Evolutionary conservation across 2,888 invertebrate genomes (phyloP), one percentile per base, ranked within the genome.

Genomic region (Brassicogethes aeneus): DNA sequence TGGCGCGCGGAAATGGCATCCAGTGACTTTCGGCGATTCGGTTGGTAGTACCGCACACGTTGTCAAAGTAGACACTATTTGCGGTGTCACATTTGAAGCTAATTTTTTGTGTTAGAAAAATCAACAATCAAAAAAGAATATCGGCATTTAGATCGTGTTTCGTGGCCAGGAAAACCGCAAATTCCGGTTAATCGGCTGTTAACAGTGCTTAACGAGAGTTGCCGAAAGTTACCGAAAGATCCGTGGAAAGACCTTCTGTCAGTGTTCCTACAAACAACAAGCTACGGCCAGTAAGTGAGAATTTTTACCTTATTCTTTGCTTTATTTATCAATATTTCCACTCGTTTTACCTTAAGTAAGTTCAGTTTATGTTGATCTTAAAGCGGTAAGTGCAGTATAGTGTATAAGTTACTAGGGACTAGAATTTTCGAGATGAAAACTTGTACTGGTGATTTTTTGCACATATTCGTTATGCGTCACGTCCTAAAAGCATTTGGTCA

Each of bases 271-370:
- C 69, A 69, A 69, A 71, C 70, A 70, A 70, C 69, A 70, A 68
- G 65, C 65, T 61, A 66, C 66, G 68, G 65, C 68, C 68, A 62
- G 71, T 71, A 69, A 71, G 71, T 71, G 68, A n/a, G n/a, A n/a
- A n/a, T n/a, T n/a, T n/a, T n/a, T n/a, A n/a, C n/a, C 65, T 61
- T 62, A 64, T 61, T 65, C 59, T 48, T 55, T 59, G 45, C 43
- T 47, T 48, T 42, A 42, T 49, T 44, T 23, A 7, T 23, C 23
- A 23, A 23, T 23, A 23, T 23, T 23, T 7, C 5, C 23, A 23
- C 23, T 5, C 23, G 5, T 23, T n/a, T 5, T 5, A 7, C 23
- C 23, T 23, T 23, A 10, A 7, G 23, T 10, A 23, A 23, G 5
- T 23, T 7, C 23, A 23, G 23, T 23, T 23, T 23, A 10, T 23